These are phyloP conservation scores for Microcebus tavaratra DNA, from an alignment of 2,113 vertebrate genomes.

Conservation along the genomic window DNA sequence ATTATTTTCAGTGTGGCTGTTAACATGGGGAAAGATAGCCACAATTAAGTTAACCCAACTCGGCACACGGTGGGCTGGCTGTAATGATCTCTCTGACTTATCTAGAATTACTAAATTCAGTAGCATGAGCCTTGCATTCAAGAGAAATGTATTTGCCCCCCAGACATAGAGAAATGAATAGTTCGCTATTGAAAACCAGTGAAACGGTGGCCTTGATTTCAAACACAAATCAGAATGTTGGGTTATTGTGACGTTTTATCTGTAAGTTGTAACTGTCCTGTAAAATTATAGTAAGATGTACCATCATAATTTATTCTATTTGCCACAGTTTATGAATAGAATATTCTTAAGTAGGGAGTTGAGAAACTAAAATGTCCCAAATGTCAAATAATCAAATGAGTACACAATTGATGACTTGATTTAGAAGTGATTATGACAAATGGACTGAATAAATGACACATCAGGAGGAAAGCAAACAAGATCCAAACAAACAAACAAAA, in stretches of 20 bases:
- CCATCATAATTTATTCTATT: not conserved
- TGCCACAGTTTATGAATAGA: not conserved
- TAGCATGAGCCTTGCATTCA: not conserved
- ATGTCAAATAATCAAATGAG: not conserved
- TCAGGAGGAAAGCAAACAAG: not conserved
- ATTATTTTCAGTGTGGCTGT: constrained; percentile 43
- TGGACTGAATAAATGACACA: not conserved
- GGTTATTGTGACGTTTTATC: not conserved
- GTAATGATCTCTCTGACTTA: constrained; percentile 19
- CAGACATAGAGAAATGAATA: constrained; percentile 27
- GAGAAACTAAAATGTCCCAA: not conserved
- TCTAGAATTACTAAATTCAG: constrained; percentile 42
- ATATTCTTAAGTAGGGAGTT: not conserved
- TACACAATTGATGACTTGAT: not conserved
- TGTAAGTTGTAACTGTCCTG: not conserved
- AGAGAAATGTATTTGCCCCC: not conserved
- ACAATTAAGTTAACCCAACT: constrained; percentile 6
- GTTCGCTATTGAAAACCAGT: not conserved
- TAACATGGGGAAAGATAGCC: constrained; percentile 33
- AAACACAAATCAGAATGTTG: not conserved
- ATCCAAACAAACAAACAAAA: not conserved
- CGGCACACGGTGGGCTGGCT: not conserved
- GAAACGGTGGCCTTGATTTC: constrained; percentile 6
- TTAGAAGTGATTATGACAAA: not conserved
- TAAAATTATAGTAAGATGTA: not conserved